These are phyloP conservation scores for Chrysina gloriosa DNA, from an alignment of 2,888 invertebrate genomes.

Conservation along the genomic window DNA sequence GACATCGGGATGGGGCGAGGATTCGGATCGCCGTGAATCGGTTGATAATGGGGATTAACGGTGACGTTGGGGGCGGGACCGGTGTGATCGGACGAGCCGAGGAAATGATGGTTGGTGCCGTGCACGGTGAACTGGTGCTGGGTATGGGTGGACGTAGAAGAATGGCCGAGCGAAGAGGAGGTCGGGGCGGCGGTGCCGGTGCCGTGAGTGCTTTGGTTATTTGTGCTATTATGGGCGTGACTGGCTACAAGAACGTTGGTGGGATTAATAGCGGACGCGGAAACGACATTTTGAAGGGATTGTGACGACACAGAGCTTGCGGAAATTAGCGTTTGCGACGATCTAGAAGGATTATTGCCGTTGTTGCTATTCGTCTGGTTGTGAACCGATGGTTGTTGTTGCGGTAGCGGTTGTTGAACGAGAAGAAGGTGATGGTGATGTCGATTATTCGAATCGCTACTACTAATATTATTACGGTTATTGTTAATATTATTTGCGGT, in stretches of 20 bases:
- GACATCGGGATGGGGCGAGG: conserved; percentile 45
- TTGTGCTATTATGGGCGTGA: neutral
- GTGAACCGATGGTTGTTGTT: conserved; percentile 6
- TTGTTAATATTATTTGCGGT: conserved; percentile 1
- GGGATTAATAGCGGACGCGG: conserved; percentile 46
- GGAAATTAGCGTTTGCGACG: conserved; percentile 39
- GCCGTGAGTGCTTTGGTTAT: neutral
- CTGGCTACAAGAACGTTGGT: conserved; percentile 18
- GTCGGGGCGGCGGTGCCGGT: neutral
- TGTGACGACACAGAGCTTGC: conserved; percentile 52
- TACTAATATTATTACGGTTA: conserved; percentile 5
- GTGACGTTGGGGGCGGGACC: conserved; percentile 78
- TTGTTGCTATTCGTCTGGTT: conserved; percentile 10
- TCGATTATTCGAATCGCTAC: neutral
- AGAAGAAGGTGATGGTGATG: too few relatives aligned
- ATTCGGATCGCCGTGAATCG: conserved; percentile 38
- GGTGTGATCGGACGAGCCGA: conserved; percentile 66
- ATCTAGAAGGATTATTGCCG: conserved; percentile 18
- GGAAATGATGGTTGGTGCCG: conserved; percentile 58
- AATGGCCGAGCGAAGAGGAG: neutral
- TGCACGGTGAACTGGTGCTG: conserved; percentile 65
- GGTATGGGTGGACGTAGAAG: conserved; percentile 50
- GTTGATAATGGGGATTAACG: conserved; percentile 71
- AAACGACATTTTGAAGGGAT: conserved; percentile 45
- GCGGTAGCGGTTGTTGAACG: neutral